phyloP scores from a whole-genome alignment of 2,113 vertebrate genomes.

The Sapajus apella region DNA sequence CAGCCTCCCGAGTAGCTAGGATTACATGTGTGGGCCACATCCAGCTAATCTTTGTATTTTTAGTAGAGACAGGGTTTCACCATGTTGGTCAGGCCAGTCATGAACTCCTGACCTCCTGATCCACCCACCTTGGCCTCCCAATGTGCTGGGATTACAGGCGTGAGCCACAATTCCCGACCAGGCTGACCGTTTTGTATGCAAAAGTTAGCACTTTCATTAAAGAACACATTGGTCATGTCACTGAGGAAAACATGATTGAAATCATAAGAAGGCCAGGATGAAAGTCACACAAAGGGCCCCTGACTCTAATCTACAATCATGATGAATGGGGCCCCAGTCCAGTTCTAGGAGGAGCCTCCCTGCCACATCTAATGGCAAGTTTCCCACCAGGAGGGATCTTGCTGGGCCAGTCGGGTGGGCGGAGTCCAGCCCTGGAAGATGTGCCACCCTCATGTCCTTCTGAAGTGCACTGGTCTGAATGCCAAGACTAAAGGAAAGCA shows the following conservation, averaged over 20 bases:
- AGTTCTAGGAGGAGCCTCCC: not conserved
- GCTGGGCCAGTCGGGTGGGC: not conserved
- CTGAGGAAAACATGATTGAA: not conserved
- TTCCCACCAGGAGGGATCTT: too few species aligned
- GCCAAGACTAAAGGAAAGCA: not conserved
- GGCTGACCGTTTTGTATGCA: not conserved
- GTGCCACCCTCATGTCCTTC: not conserved
- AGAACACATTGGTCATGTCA: rapidly evolving
- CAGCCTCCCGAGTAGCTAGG: too few species aligned
- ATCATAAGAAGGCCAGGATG: too few species aligned
- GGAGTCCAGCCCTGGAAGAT: too few species aligned
- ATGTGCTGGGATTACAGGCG: too few species aligned
- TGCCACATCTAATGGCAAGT: rapidly evolving
- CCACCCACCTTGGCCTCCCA: too few species aligned
- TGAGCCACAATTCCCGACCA: too few species aligned
- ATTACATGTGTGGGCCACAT: too few species aligned
- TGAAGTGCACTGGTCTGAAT: not conserved
- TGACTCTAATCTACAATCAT: rapidly evolving
- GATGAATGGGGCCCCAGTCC: not conserved
- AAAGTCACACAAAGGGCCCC: not conserved
- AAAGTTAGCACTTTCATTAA: not conserved
- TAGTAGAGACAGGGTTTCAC: too few species aligned
- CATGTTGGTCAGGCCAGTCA: too few species aligned
- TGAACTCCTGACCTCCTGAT: too few species aligned
- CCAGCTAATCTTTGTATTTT: too few species aligned